phyloP scores from a whole-genome alignment of 2,888 invertebrate species.

The Selenia dentaria region DNA sequence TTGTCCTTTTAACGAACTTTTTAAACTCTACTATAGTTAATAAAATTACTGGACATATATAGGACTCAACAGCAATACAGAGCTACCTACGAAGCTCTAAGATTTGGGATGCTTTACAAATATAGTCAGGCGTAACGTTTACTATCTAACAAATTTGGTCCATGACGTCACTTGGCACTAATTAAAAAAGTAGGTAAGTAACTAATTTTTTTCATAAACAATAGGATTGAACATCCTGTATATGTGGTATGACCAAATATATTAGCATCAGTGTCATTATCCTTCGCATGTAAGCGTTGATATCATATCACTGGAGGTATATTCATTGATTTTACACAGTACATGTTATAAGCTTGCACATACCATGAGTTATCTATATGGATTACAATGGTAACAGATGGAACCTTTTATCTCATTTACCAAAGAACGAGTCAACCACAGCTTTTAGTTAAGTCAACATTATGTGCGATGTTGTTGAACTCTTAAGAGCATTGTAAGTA shows the following conservation, averaged over 20 bases:
- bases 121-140: too few relatives aligned
- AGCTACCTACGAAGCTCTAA: too few relatives aligned
- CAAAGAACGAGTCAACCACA: conserved; percentile 36
- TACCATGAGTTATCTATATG: conserved; percentile 25
- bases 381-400: conserved; percentile 26
- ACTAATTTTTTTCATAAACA: too few relatives aligned
- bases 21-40: too few relatives aligned
- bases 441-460: conserved; percentile 56
- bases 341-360: conserved; percentile 25
- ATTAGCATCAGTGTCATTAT: conserved; percentile 56
- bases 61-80: too few relatives aligned
- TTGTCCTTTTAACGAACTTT: too few relatives aligned
- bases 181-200: too few relatives aligned
- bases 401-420: conserved; percentile 43
- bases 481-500: too few relatives aligned
- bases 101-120: too few relatives aligned
- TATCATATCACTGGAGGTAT: conserved; percentile 53
- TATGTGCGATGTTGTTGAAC: conserved; percentile 17
- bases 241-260: conserved; percentile 41
- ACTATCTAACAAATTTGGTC: too few relatives aligned
- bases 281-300: conserved; percentile 48
- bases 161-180: too few relatives aligned
- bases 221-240: conserved; percentile 36
- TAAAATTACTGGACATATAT: too few relatives aligned
- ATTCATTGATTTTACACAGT: conserved; percentile 57